Conservation (phyloP, 2,888 invertebrate genomes). For the Lepidocyrtinus sp. region DNA sequence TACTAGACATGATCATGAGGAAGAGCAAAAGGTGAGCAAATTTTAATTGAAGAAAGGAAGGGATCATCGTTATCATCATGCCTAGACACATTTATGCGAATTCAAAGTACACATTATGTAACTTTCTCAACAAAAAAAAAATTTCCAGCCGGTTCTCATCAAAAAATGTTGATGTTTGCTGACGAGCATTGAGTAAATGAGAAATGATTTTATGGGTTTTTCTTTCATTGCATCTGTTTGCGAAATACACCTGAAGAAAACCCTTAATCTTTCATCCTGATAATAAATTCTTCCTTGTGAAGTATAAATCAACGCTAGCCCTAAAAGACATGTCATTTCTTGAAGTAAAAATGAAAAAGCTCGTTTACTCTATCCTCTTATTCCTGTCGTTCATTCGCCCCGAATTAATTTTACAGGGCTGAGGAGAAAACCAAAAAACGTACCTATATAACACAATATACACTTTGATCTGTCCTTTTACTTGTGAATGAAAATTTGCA, state of each 20-base stretch:
- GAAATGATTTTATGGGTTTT: not conserved
- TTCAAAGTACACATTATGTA: not conserved
- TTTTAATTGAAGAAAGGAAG: not conserved
- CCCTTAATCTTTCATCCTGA: not conserved
- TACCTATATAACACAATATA: not conserved
- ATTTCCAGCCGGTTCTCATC: too few species aligned
- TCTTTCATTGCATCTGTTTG: not conserved
- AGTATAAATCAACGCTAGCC: not conserved
- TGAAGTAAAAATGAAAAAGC: not conserved
- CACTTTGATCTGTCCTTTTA: too few species aligned
- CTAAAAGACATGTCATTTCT: not conserved
- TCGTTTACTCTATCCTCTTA: not conserved
- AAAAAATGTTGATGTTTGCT: too few species aligned
- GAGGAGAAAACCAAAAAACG: not conserved
- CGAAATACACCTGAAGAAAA: not conserved
- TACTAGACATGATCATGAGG: too few species aligned
- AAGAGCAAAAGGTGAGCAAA: not conserved
- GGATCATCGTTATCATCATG: not conserved
- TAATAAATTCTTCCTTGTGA: not conserved
- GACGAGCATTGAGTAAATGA: not conserved
- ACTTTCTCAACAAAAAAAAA: too few species aligned
- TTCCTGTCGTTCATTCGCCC: not conserved
- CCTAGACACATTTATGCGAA: not conserved
- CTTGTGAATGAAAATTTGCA: slow-evolving; percentile 34
- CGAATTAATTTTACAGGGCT: not conserved